A percentile compares a stretch with the other conserved stretches of the same genome.
Conservation (phyloP, 2,113 vertebrate genomes). For the Pomatostomus ruficeps region DNA sequence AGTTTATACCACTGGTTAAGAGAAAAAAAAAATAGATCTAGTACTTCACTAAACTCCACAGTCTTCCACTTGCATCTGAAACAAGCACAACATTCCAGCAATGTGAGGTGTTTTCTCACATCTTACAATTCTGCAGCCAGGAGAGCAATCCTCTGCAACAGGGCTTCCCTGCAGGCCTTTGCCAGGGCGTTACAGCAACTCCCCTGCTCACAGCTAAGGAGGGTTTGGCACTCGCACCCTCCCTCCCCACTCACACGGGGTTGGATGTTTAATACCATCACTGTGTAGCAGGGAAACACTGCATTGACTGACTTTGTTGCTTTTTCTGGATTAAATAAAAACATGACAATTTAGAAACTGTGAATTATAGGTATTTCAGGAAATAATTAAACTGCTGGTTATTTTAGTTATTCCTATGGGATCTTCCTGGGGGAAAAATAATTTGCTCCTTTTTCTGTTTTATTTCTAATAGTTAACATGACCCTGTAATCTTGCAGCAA, state of each 20-base stretch:
- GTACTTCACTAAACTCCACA: background rate
- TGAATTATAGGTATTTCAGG: background rate
- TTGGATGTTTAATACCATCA: background rate
- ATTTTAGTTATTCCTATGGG: background rate
- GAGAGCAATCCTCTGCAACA: background rate
- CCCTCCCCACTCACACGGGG: background rate
- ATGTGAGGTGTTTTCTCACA: accelerated
- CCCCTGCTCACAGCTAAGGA: background rate
- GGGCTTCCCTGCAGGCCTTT: background rate
- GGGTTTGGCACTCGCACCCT: background rate
- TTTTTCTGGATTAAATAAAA: background rate
- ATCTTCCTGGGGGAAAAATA: background rate
- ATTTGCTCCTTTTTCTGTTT: background rate
- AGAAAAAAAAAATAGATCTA: background rate
- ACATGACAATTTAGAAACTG: background rate
- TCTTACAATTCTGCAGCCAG: background rate
- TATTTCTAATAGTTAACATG: background rate
- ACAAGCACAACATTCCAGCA: background rate
- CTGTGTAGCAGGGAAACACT: background rate
- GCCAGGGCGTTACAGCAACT: accelerated
- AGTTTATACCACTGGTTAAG: background rate
- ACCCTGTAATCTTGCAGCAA: background rate
- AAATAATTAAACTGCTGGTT: background rate
- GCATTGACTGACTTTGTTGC: background rate
- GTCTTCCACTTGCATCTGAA: background rate